Conservation (phyloP, 2,888 invertebrate species). For the Cryptus armator region DNA sequence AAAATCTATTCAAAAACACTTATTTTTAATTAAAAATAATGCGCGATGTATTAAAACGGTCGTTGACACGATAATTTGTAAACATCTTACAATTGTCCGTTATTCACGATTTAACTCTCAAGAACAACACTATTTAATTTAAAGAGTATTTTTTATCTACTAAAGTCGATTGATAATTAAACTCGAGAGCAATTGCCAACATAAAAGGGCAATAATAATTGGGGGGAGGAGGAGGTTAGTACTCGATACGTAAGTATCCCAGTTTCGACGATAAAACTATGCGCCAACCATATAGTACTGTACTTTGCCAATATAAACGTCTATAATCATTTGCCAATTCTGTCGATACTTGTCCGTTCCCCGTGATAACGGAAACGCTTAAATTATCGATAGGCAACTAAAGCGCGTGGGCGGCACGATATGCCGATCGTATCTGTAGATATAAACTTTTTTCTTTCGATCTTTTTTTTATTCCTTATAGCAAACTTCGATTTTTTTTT, state of each 20-base stretch:
- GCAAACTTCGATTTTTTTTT: background rate
- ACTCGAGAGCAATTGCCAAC: too few relatives aligned
- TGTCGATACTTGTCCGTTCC: conserved; percentile 16
- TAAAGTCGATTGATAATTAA: too few relatives aligned
- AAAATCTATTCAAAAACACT: background rate
- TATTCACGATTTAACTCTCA: too few relatives aligned
- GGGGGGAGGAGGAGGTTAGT: too few relatives aligned
- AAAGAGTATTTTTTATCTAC: too few relatives aligned
- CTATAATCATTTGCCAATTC: conserved; percentile 26
- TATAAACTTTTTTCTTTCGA: background rate
- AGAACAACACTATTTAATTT: too few relatives aligned
- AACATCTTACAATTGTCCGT: too few relatives aligned
- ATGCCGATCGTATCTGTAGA: background rate
- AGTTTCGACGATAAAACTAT: background rate
- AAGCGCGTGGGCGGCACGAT: conserved; percentile 10
- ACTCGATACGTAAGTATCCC: background rate
- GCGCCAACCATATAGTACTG: background rate
- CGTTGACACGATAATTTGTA: too few relatives aligned
- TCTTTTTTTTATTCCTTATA: background rate
- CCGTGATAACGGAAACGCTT: conserved; percentile 1
- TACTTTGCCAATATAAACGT: background rate
- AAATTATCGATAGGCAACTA: conserved; percentile 28
- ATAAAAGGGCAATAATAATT: too few relatives aligned
- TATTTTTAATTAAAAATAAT: too few relatives aligned
- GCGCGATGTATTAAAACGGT: too few relatives aligned